phyloP scores from a whole-genome alignment of 2,113 vertebrate species.

The Pachyramphus minor region DNA sequence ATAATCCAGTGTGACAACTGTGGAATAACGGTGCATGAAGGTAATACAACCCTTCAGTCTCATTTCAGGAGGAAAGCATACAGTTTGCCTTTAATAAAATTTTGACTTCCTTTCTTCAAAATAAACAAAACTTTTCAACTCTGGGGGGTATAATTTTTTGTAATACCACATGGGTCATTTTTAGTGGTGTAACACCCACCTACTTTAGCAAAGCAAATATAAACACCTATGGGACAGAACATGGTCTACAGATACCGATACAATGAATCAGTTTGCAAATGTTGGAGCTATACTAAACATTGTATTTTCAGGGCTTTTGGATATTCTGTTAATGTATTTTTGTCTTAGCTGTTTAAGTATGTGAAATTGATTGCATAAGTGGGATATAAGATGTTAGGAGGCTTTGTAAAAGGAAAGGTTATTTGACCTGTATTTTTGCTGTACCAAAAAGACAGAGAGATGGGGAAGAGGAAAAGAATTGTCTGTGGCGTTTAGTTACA shows the following conservation, averaged over 20 bases:
- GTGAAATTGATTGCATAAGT: background rate
- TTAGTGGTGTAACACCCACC: background rate
- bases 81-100: background rate
- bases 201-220: background rate
- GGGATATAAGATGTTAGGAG: background rate
- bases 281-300: background rate
- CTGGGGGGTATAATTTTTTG: background rate
- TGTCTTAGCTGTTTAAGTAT: background rate
- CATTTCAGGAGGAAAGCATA: background rate
- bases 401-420: background rate
- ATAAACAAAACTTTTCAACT: background rate
- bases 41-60: conserved; percentile 70
- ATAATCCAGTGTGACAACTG: conserved; percentile 99
- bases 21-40: conserved; percentile 98
- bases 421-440: background rate
- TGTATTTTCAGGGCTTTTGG: background rate
- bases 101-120: background rate
- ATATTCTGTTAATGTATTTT: background rate
- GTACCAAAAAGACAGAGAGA: background rate
- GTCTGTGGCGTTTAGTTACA: background rate
- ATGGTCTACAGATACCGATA: background rate
- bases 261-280: background rate
- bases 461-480: background rate
- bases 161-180: background rate
- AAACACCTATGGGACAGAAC: background rate